phyloP scores from a whole-genome alignment of 1,140 invertebrate species.

The Ruditapes philippinarum region DNA sequence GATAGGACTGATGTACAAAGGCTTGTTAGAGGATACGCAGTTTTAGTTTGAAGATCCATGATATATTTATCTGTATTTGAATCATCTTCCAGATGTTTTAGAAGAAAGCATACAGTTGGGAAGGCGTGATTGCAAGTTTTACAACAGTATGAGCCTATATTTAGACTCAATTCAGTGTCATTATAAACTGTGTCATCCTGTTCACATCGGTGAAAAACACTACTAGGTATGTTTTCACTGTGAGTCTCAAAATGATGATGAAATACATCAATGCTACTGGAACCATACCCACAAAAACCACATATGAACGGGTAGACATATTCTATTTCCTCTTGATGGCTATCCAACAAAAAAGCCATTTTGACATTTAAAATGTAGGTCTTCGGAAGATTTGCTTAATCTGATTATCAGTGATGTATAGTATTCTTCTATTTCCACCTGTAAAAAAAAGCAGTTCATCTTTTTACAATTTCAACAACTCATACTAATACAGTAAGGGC shows the following conservation, averaged over 20 bases:
- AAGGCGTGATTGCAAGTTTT: neutral
- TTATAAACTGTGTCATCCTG: neutral
- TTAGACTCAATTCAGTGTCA: neutral
- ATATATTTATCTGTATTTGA: neutral
- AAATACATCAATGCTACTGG: neutral
- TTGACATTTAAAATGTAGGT: too few relatives aligned
- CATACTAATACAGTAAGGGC: too few relatives aligned
- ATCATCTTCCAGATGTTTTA: neutral
- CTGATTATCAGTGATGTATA: too few relatives aligned
- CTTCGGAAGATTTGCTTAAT: too few relatives aligned
- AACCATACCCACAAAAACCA: neutral
- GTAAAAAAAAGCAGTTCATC: too few relatives aligned
- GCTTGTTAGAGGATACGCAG: neutral
- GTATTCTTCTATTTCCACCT: too few relatives aligned
- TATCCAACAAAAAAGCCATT: neutral
- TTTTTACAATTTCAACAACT: too few relatives aligned
- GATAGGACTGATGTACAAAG: neutral
- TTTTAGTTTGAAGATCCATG: neutral
- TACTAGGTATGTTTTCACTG: neutral
- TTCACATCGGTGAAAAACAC: neutral
- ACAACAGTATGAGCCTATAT: neutral
- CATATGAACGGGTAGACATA: constrained; percentile 9
- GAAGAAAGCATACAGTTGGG: neutral
- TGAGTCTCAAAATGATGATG: constrained; percentile 6
- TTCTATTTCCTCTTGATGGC: neutral